These are phyloP conservation scores for Chironomus tentans DNA, from an alignment of 2,888 invertebrate genomes.

Conservation along the genomic window DNA sequence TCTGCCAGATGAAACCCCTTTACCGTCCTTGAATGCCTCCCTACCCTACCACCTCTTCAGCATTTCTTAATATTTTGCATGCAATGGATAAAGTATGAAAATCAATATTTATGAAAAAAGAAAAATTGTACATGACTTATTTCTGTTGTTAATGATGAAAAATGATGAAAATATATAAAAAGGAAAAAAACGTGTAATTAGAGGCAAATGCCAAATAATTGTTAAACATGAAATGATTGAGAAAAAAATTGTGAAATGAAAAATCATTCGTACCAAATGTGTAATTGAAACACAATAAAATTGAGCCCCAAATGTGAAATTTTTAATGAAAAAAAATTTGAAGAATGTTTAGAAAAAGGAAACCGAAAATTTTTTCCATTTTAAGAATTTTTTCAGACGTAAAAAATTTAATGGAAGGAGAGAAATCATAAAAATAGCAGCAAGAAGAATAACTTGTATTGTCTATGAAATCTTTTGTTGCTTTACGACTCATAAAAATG, in stretches of 20 bases:
- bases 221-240: not conserved
- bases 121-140: not conserved
- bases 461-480: too few relatives aligned
- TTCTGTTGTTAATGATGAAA: not conserved
- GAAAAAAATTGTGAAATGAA: not conserved
- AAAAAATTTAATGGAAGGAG: not conserved
- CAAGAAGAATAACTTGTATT: too few relatives aligned
- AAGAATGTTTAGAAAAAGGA: not conserved
- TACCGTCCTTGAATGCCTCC: too few relatives aligned
- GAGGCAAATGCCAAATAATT: not conserved
- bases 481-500: too few relatives aligned
- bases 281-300: not conserved
- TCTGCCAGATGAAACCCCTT: too few relatives aligned
- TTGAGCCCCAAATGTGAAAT: slow-evolving; percentile 5
- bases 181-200: slow-evolving; percentile 9
- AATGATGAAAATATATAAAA: not conserved
- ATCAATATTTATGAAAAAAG: not conserved
- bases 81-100: not conserved
- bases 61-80: not conserved
- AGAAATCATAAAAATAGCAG: too few relatives aligned
- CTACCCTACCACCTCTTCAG: not conserved
- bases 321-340: not conserved
- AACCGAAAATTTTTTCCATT: not conserved
- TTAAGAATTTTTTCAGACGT: not conserved
- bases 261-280: not conserved